Percentiles rank a stretch among this genome's conserved stretches.
These are phyloP conservation scores for Allygus modestus DNA, from an alignment of 2,888 invertebrate species.

Conservation along the genomic window DNA sequence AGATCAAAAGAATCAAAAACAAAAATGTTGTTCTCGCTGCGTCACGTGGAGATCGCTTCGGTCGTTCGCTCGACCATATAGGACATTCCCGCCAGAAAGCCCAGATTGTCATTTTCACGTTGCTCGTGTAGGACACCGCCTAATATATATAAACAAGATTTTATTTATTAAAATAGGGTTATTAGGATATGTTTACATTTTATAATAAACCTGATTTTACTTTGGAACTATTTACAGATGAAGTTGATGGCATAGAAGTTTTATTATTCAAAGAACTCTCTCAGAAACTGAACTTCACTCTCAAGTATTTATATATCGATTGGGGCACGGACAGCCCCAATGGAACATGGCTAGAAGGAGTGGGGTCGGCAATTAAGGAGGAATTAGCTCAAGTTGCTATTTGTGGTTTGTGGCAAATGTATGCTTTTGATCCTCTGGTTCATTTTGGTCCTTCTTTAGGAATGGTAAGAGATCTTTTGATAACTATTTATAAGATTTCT, in stretches of 20 bases:
- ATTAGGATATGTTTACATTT: too few relatives aligned
- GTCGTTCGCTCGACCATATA: too few relatives aligned
- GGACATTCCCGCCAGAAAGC: too few relatives aligned
- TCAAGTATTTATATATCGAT: neutral
- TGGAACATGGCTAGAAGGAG: constrained; percentile 1
- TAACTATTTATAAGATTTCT: too few relatives aligned
- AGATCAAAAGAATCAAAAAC: too few relatives aligned
- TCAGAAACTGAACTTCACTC: neutral
- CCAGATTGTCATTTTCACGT: too few relatives aligned
- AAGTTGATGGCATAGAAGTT: neutral
- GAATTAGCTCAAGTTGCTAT: neutral
- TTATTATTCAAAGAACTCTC: neutral
- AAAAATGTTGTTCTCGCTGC: too few relatives aligned
- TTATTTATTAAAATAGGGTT: neutral
- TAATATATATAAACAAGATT: neutral
- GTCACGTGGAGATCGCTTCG: too few relatives aligned
- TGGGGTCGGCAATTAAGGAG: constrained; percentile 16
- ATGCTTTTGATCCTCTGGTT: neutral
- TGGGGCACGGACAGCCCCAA: neutral
- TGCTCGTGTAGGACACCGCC: too few relatives aligned
- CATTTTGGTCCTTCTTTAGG: constrained; percentile 4
- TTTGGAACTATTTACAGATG: neutral
- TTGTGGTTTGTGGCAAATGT: neutral
- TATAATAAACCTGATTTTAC: neutral
- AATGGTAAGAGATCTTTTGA: constrained; percentile 16